These are phyloP conservation scores for Lontra canadensis DNA, from an alignment of 2,113 vertebrate genomes.

Conservation along the genomic window DNA sequence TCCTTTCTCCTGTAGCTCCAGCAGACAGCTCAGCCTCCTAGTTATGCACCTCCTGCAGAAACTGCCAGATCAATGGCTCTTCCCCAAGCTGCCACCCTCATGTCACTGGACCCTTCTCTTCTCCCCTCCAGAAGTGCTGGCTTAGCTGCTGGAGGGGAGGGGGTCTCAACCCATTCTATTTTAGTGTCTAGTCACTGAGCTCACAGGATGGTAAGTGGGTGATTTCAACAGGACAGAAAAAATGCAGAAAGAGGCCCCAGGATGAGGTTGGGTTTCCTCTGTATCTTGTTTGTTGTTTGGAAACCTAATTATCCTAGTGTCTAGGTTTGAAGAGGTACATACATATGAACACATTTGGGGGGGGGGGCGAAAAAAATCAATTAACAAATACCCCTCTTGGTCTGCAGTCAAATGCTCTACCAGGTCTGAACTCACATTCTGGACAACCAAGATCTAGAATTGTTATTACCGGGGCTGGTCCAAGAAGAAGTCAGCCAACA, in stretches of 20 bases:
- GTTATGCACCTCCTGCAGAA: not conserved
- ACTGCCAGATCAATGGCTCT: not conserved
- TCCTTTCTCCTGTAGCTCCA: too few relatives aligned
- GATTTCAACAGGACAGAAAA: not conserved
- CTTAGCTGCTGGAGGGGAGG: not conserved
- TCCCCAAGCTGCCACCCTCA: not conserved
- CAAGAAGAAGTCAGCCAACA: rapidly evolving
- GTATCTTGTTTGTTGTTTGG: not conserved
- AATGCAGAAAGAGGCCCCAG: not conserved
- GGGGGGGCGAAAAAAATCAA: not conserved
- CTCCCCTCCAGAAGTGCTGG: not conserved
- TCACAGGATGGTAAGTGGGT: rapidly evolving
- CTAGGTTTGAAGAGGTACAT: not conserved
- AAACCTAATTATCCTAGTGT: not conserved
- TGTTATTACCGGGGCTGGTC: not conserved
- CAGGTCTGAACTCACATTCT: not conserved
- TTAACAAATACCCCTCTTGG: not conserved
- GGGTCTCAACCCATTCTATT: too few relatives aligned
- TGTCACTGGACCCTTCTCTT: not conserved
- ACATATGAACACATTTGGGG: not conserved
- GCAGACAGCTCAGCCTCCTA: not conserved
- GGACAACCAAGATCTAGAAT: not conserved
- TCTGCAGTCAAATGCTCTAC: not conserved
- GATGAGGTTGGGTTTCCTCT: not conserved
- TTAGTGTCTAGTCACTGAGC: not conserved